Conservation (phyloP, 2,113 vertebrate species). For the Balaenoptera acutorostrata region DNA sequence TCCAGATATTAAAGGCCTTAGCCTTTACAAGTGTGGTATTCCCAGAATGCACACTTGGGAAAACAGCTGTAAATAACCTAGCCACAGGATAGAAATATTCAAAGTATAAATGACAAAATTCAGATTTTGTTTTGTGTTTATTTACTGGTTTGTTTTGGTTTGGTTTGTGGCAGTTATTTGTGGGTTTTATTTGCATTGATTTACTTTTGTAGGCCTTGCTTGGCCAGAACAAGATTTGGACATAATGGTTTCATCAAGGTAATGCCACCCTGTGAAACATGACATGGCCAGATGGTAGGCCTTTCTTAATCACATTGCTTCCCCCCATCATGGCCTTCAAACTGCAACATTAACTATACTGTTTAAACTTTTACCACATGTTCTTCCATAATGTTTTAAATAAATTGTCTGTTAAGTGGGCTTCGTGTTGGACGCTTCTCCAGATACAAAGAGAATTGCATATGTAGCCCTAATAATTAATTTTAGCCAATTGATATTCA, state of each 20-base stretch:
- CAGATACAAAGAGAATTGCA: background rate
- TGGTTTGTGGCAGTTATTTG: background rate
- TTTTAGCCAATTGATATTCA: background rate
- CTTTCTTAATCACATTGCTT: background rate
- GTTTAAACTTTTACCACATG: background rate
- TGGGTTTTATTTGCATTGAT: background rate
- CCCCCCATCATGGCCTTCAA: background rate
- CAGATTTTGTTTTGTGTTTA: background rate
- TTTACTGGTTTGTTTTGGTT: background rate
- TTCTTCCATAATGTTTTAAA: background rate
- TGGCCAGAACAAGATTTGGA: background rate
- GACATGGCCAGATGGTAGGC: background rate
- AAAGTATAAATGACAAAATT: background rate
- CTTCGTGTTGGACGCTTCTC: background rate
- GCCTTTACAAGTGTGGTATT: background rate
- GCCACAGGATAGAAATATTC: background rate
- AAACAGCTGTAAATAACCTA: background rate
- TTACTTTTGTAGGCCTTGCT: background rate
- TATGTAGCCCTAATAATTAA: background rate
- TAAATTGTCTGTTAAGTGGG: background rate
- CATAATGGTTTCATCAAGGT: background rate
- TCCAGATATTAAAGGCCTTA: background rate
- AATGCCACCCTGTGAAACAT: background rate
- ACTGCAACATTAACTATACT: background rate
- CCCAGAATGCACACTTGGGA: background rate